A percentile compares a stretch with the other conserved stretches of the same genome.
Conservation (phyloP, 2,113 vertebrate species). For the Myotis brandtii region DNA sequence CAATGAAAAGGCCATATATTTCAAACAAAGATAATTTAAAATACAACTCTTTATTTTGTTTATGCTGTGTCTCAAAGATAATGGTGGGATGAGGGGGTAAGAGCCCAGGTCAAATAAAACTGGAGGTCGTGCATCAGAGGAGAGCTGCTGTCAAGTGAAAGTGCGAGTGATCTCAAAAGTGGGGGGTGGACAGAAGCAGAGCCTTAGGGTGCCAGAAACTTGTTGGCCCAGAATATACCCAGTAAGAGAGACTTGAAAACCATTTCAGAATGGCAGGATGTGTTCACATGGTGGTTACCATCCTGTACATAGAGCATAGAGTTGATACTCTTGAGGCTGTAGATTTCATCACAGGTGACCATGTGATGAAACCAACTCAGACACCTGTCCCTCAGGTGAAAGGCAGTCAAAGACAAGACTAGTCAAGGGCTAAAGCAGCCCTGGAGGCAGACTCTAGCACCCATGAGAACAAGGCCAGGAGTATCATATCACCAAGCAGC, state of each 20-base stretch:
- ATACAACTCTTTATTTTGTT: not conserved
- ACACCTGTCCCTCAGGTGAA: not conserved
- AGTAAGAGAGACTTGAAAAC: not conserved
- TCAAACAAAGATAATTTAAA: not conserved
- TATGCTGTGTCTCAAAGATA: not conserved
- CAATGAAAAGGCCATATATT: not conserved
- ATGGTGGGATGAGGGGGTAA: not conserved
- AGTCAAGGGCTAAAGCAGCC: not conserved
- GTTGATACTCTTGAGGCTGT: not conserved
- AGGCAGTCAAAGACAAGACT: not conserved
- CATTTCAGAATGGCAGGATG: not conserved
- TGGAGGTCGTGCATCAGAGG: not conserved
- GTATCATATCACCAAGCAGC: not conserved
- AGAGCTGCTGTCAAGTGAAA: not conserved
- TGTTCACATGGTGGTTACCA: not conserved
- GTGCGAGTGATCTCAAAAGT: not conserved
- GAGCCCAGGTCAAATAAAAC: not conserved
- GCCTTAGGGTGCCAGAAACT: not conserved
- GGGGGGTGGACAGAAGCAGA: not conserved
- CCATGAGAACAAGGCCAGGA: not conserved
- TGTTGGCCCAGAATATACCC: not conserved
- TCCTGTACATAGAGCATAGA: not conserved
- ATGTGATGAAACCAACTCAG: not conserved
- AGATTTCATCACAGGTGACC: not conserved
- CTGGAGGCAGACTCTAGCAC: not conserved